Evolutionary conservation across 2,113 vertebrate genomes (phyloP).

Genomic region (Tetraodon nigroviridis): DNA sequence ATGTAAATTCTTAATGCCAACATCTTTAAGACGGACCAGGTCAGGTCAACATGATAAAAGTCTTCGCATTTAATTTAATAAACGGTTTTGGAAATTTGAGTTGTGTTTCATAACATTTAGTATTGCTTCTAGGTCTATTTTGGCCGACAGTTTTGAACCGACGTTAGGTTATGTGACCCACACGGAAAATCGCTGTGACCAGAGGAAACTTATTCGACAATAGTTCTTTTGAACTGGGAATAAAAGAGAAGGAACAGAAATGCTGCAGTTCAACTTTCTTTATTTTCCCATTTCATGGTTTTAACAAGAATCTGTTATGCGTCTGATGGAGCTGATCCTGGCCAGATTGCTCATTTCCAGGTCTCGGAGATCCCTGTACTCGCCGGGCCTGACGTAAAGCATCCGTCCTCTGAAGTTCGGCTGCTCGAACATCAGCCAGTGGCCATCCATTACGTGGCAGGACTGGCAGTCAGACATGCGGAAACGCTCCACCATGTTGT

Average conservation of each 20-base stretch:
- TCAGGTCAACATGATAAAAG: too few relatives aligned
- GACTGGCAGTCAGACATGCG: slow-evolving; percentile 56
- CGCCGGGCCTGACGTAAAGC: slow-evolving; percentile 59
- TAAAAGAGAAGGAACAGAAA: background rate
- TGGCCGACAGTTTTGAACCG: too few relatives aligned
- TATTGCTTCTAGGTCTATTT: background rate
- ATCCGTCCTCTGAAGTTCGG: slow-evolving; percentile 44
- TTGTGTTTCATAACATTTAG: background rate
- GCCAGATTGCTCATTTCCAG: slow-evolving; percentile 26
- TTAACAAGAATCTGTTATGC: slow-evolving; percentile 58
- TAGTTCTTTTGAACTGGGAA: background rate
- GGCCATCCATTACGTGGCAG: background rate
- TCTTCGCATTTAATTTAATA: too few relatives aligned
- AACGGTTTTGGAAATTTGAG: background rate
- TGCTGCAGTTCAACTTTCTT: slow-evolving; percentile 24
- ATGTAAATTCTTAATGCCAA: too few relatives aligned
- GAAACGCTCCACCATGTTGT: slow-evolving; percentile 58
- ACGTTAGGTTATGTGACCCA: background rate
- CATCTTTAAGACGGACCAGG: too few relatives aligned
- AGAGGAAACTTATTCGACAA: too few relatives aligned
- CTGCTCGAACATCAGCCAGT: slow-evolving; percentile 8
- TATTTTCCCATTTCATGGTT: slow-evolving; percentile 24
- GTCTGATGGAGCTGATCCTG: slow-evolving; percentile 55
- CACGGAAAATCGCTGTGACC: background rate
- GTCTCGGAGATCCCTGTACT: slow-evolving; percentile 58